Percentiles rank a stretch among this genome's conserved stretches.
These are phyloP conservation scores for Stratiomys singularior DNA, from an alignment of 2,888 invertebrate species.

Conservation along the genomic window DNA sequence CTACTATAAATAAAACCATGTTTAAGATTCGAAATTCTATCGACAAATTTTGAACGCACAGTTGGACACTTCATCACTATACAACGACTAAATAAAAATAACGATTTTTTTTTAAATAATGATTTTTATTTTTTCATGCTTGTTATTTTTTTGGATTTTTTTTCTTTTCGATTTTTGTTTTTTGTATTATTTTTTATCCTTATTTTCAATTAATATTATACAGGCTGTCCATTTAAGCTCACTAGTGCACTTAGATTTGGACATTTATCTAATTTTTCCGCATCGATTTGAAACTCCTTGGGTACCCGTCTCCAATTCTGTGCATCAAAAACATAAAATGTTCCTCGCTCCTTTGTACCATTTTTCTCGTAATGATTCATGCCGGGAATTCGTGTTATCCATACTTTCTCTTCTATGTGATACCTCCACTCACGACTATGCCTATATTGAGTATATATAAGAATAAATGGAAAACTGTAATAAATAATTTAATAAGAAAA, in stretches of 20 bases:
- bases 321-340: constrained; percentile 99
- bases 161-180: constrained; percentile 47
- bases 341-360: constrained; percentile 95
- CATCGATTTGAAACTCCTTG: constrained; percentile 98
- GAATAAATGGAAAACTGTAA: neutral
- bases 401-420: constrained; percentile 98
- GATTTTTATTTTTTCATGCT: constrained; percentile 46
- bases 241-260: constrained; percentile 66
- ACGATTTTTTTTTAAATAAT: constrained; percentile 42
- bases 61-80: no score
- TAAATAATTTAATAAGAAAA: constrained; percentile 3
- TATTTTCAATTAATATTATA: constrained; percentile 60
- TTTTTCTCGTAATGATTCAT: constrained; percentile 95
- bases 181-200: constrained; percentile 49
- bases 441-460: constrained; percentile 67
- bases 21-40: no score
- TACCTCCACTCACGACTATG: constrained; percentile 99
- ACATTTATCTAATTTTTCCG: constrained; percentile 93
- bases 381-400: constrained; percentile 98
- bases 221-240: constrained; percentile 66
- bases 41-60: no score
- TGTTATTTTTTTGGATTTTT: constrained; percentile 47
- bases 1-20: no score
- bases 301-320: constrained; percentile 99
- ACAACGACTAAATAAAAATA: no score